phyloP scores from a whole-genome alignment of 2,888 invertebrate species.

The Tetranychus piercei region DNA sequence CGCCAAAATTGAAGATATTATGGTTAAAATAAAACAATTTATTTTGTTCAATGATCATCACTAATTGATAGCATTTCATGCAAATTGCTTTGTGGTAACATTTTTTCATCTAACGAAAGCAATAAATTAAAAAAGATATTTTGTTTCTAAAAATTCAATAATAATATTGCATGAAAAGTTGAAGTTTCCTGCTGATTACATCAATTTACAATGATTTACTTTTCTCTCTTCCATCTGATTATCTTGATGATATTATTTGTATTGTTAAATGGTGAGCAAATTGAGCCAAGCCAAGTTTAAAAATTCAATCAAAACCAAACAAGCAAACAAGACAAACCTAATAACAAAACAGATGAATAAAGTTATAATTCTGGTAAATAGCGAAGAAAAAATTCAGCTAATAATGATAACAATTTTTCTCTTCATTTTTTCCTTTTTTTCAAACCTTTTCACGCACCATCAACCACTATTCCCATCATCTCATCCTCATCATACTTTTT shows the following conservation, averaged over 20 bases:
- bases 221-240: background rate
- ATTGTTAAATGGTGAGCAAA: background rate
- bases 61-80: background rate
- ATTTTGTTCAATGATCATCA: background rate
- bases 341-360: background rate
- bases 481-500: background rate
- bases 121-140: too few relatives aligned
- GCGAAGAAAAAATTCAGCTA: background rate
- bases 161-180: background rate
- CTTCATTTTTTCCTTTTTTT: background rate
- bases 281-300: background rate
- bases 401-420: background rate
- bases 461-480: background rate
- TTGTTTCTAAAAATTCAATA: constrained; percentile 2
- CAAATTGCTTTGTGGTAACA: background rate
- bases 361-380: background rate
- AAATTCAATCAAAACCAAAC: background rate
- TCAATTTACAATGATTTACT: background rate
- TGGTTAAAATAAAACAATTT: background rate
- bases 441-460: background rate
- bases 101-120: too few relatives aligned
- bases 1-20: background rate
- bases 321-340: background rate
- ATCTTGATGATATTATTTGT: background rate
- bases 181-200: background rate